Evolutionary conservation across 2,797 vertebrate species (phyloP).

Genomic region (Numenius phaeopus): DNA sequence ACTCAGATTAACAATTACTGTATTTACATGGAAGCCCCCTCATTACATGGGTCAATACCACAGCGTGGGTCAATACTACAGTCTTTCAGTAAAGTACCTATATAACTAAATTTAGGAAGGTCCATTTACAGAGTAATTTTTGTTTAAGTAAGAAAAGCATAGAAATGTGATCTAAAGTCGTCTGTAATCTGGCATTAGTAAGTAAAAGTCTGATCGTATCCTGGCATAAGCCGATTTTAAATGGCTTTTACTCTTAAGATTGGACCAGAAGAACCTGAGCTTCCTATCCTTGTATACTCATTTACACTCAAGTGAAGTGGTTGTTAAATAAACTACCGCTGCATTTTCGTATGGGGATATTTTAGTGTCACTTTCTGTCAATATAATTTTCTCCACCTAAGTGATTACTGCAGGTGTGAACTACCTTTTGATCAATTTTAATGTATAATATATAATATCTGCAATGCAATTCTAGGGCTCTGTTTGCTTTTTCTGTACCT

Average conservation of each 20-base stretch:
- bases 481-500: neutral
- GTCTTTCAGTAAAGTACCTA: neutral
- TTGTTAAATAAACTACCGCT: neutral
- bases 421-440: neutral
- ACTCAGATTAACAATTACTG: neutral
- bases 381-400: neutral
- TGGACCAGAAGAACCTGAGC: neutral
- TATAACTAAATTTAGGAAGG: neutral
- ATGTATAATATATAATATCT: neutral
- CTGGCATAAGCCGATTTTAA: neutral
- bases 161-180: neutral
- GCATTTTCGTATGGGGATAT: neutral
- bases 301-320: neutral
- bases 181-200: neutral
- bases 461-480: neutral
- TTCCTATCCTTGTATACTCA: neutral
- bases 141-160: neutral
- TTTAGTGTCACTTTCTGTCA: neutral
- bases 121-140: neutral
- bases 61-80: neutral
- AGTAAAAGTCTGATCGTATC: neutral
- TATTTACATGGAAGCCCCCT: neutral
- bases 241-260: neutral
- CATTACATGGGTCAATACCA: neutral
- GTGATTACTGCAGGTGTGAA: neutral